phyloP scores from a whole-genome alignment of 2,113 vertebrate genomes.

The Apaloderma vittatum region DNA sequence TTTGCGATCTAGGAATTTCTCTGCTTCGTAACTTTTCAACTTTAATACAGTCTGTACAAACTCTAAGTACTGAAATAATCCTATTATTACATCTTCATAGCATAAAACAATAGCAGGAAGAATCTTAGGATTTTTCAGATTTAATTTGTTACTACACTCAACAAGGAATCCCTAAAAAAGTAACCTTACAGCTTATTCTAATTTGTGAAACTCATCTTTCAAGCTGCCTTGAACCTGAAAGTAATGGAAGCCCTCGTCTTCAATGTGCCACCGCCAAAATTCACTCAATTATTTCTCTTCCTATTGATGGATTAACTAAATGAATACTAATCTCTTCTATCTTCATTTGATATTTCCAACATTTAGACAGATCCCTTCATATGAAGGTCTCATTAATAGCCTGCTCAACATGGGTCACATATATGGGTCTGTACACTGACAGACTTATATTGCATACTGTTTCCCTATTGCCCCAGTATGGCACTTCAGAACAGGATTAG shows the following conservation, averaged over 20 bases:
- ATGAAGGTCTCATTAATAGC: not conserved
- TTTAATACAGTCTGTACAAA: not conserved
- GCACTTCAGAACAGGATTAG: not conserved
- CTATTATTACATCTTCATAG: not conserved
- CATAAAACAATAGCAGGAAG: not conserved
- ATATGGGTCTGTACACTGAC: not conserved
- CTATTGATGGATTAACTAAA: not conserved
- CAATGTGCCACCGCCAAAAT: rapidly evolving
- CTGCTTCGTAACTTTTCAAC: not conserved
- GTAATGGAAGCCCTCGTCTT: not conserved
- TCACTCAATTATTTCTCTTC: rapidly evolving
- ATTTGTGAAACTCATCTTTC: not conserved
- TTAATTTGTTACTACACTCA: not conserved
- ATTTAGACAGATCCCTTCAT: not conserved
- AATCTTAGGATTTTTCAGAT: not conserved
- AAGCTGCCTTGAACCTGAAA: not conserved
- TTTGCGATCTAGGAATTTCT: not conserved
- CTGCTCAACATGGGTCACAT: not conserved
- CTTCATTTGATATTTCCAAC: not conserved
- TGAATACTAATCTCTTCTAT: not conserved
- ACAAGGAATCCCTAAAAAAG: not conserved
- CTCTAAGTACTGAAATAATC: not conserved
- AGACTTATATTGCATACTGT: not conserved
- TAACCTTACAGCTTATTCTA: not conserved
- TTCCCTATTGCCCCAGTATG: not conserved